Evolutionary conservation across 2,797 vertebrate genomes (phyloP), one percentile per base, ranked within the genome.

Genomic region (Esox masquinongy): DNA sequence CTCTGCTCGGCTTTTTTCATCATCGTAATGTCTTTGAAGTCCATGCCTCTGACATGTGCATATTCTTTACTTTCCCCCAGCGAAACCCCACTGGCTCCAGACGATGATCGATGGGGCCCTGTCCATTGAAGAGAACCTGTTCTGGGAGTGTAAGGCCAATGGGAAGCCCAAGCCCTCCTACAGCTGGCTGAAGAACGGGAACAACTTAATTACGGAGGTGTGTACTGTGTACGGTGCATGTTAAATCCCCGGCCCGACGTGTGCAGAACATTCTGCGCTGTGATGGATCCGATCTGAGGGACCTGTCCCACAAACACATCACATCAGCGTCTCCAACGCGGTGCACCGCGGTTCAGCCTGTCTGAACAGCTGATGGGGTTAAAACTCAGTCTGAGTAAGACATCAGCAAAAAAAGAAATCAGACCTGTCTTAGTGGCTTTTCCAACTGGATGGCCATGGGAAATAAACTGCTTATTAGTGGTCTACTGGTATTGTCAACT

Each of bases 151-250:
- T 68, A 95, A 94, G 80, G 97, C 97, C 0, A 95, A 86, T 72
- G 97, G 97, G 17, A 98, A 98, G 68, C 97, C 97, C 1, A 97
- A 97, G 81, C 96, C 97, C 0, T 98, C 97, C 0, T 98, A 96
- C 83, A 95, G 94, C 84, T 99, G 97, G 97, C 78, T 98, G 88
- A 98, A 94, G 91, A 95, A 97, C 12, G 97, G 96, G 72, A 94
- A 95, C 22, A 92, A 92, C 5, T 76, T 99, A 36, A 64, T 81
- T 19, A 29, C 91, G 15, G 96, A 98, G 97, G 97, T 99, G 94
- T 80, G 81, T 74, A 51, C 17, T 64, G 19, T 64, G 19, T 61
- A 4, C 11, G 43, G 12, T 4, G 56, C 56, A 24, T 14, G 56
- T 15, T 36, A 22, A 34, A 61, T 39, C 16, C 9, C 53, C 6